phyloP scores from a whole-genome alignment of 23 tunicate species.

The Trididemnum clinides region DNA sequence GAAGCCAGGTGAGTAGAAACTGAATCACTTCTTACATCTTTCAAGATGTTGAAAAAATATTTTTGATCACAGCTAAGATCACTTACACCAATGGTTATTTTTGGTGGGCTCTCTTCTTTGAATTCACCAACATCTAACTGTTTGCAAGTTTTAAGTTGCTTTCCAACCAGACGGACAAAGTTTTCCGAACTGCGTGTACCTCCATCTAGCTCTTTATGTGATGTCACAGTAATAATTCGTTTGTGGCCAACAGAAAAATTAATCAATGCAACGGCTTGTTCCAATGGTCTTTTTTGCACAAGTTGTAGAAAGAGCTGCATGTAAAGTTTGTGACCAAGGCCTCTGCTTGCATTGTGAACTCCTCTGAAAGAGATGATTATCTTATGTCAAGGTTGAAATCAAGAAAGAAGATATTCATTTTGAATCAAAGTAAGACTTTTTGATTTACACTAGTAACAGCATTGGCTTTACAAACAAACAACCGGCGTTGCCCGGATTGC shows the following conservation, averaged over 20 bases:
- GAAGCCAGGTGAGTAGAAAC: not conserved
- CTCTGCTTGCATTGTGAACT: no score
- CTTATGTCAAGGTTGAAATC: no score
- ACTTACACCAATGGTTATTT: not conserved
- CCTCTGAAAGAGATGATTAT: no score
- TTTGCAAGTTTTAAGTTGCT: not conserved
- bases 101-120: not conserved
- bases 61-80: conserved; percentile 2
- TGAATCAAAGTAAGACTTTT: no score
- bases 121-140: not conserved
- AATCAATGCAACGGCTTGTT: not conserved
- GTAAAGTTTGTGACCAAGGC: no score
- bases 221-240: not conserved
- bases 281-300: not conserved
- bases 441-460: no score
- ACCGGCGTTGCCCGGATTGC: no score
- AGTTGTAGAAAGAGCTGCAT: no score
- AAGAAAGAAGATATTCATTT: no score
- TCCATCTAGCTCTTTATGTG: not conserved
- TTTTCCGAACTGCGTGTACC: not conserved
- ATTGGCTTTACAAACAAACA: no score
- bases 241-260: not conserved
- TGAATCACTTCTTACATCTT: not conserved
- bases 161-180: not conserved
- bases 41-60: not conserved